Base-by-base conservation (phyloP, 2,113 vertebrate species). In the Amphilophus citrinellus region DNA sequence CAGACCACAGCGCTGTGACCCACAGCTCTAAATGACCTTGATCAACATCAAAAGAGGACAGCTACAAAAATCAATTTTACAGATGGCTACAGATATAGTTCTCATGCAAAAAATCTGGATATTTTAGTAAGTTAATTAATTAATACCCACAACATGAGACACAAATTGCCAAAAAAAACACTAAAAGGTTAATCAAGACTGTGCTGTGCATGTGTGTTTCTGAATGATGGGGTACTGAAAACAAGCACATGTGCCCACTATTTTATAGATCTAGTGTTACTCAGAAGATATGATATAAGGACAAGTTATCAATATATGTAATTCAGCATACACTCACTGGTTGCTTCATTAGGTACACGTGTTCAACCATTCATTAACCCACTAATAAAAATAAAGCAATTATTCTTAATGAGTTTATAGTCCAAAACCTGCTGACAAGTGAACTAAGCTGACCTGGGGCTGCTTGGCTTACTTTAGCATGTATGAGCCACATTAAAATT, bases 1-100 rank as follows among this genome's bases (percentile, higher is more conserved):
- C 50, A 9, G 75, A 79, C 50, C 71, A 61, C 86, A 87, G 15
- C 78, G 27, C 27, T 56, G 6, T 56, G 87, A 91, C 56, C 7
- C 0, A 61, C 37, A 37, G 14, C 77, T 39, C 24, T 18, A 10
- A 24, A 18, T 85, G 82, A 79, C 85, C 68, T 84, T 4, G 0
- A 53, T 47, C 32, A 22, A 79, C 22, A 15, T 66, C 8, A 62
- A 35, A 63, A 71, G 27, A 37, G 15, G 42, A 57, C 27, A 44
- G 71, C 22, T 4, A 71, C 13, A 17, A 44, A 75, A 60, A 39
- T 27, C 20, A 0, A 1, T 13, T 39, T 32, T 17, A 53, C 44
- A 53, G 44, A 6, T 4, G 0, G 66, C 44, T 5, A 71, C 14
- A 71, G 17, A 73, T 47, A 53, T 73, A 73, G 53, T 53, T 73